Conservation (phyloP, 2,888 invertebrate species). For the Dysmachus trigonus region DNA sequence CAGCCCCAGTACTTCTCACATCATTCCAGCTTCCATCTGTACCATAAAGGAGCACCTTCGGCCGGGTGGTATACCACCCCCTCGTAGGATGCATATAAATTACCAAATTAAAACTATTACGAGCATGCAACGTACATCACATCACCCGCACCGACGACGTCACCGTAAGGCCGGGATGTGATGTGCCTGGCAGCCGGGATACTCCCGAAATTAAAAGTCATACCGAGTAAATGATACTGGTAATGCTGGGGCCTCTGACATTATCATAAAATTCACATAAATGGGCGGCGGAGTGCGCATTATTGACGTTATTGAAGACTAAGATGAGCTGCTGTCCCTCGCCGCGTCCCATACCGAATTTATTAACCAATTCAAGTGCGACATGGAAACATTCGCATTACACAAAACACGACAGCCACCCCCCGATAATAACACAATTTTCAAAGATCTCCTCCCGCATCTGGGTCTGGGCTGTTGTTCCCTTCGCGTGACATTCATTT, state of each 20-base stretch:
- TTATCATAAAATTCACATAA: conserved; percentile 50
- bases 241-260: conserved; percentile 43
- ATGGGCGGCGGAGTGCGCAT: conserved; percentile 9
- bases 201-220: conserved; percentile 45
- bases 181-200: neutral
- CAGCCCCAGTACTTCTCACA: conserved; percentile 88
- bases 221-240: conserved; percentile 47
- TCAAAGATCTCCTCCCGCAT: neutral
- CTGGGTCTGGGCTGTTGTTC: neutral
- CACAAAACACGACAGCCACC: neutral
- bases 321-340: conserved; percentile 1
- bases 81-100: conserved; percentile 68
- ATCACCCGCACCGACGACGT: neutral
- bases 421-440: conserved; percentile 20
- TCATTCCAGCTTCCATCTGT: conserved; percentile 85
- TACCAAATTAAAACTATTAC: conserved; percentile 49
- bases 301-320: conserved; percentile 32
- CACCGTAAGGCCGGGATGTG: neutral
- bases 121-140: conserved; percentile 11
- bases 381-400: conserved; percentile 8
- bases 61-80: conserved; percentile 83
- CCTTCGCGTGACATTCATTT: conserved; percentile 22
- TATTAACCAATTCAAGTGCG: conserved; percentile 7
- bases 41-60: conserved; percentile 77
- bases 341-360: neutral